phyloP scores from a whole-genome alignment of 2,797 vertebrate genomes.

The Pseudochaenichthys georgianus region DNA sequence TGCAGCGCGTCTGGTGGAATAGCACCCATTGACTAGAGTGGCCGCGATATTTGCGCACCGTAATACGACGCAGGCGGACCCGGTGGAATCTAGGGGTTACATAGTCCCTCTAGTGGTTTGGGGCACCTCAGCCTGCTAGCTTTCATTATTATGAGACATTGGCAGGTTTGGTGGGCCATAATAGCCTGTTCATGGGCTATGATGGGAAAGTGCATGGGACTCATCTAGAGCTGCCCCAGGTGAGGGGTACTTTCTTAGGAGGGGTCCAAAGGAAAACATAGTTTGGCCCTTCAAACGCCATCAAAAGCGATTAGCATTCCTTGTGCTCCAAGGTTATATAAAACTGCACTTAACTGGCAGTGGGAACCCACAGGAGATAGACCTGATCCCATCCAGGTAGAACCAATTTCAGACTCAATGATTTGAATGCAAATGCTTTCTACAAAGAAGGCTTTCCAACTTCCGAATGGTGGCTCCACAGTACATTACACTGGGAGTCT shows the following conservation, averaged over 20 bases:
- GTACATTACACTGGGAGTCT: constrained; percentile 77
- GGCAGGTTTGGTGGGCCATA: constrained; percentile 49
- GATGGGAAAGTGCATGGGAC: constrained; percentile 52
- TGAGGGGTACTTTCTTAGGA: constrained; percentile 40
- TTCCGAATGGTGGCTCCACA: constrained; percentile 65
- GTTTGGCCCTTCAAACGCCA: constrained; percentile 54
- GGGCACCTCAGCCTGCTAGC: constrained; percentile 18
- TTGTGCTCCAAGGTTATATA: constrained; percentile 71
- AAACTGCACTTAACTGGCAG: constrained; percentile 73
- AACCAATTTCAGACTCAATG: constrained; percentile 86
- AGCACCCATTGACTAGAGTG: too few relatives aligned
- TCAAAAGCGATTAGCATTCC: constrained; percentile 80
- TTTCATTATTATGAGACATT: constrained; percentile 52
- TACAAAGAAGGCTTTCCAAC: constrained; percentile 72
- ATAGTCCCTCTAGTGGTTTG: constrained; percentile 22
- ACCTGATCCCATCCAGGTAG: constrained; percentile 81
- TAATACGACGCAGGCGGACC: too few relatives aligned
- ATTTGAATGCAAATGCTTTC: constrained; percentile 86
- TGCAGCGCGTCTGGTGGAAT: too few relatives aligned
- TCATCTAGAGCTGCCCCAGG: constrained; percentile 40
- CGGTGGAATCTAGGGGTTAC: background rate
- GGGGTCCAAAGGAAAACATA: constrained; percentile 57
- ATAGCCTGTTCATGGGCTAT: constrained; percentile 51
- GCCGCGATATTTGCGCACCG: too few relatives aligned
- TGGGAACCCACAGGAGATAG: constrained; percentile 79